phyloP scores from a whole-genome alignment of 1,140 invertebrate species.

The Diabrotica undecimpunctata region DNA sequence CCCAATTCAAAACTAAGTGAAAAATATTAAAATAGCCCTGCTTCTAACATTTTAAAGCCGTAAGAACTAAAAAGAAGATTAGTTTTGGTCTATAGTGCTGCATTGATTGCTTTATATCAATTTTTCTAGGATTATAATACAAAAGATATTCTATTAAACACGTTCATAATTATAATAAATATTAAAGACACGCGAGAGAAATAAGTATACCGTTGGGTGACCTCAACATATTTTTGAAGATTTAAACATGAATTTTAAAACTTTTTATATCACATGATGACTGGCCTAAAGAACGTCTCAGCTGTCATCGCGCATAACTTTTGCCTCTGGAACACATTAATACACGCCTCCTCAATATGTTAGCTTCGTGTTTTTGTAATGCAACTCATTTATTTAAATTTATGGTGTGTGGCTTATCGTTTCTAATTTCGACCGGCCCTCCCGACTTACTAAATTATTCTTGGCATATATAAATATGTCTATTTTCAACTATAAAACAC shows the following conservation, averaged over 20 bases:
- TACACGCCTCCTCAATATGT: slow-evolving; percentile 36
- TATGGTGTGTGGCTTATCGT: slow-evolving; percentile 34
- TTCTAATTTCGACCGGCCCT: slow-evolving; percentile 32
- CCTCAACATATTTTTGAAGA: neutral
- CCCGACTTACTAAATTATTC: slow-evolving; percentile 29
- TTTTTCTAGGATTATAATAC: too few relatives aligned
- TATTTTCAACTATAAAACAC: slow-evolving; percentile 25
- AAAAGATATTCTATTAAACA: too few relatives aligned
- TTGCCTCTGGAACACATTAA: slow-evolving; percentile 38
- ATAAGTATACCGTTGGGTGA: neutral
- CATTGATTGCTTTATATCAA: too few relatives aligned
- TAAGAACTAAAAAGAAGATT: too few relatives aligned
- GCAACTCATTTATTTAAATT: slow-evolving; percentile 37
- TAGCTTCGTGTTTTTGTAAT: slow-evolving; percentile 37
- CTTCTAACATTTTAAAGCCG: too few relatives aligned
- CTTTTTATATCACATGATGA: neutral
- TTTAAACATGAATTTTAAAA: too few relatives aligned
- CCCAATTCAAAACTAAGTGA: too few relatives aligned
- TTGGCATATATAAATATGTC: slow-evolving; percentile 29
- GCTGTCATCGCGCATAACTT: slow-evolving; percentile 36
- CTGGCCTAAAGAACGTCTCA: slow-evolving; percentile 23
- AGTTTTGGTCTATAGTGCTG: too few relatives aligned
- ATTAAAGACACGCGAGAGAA: neutral
- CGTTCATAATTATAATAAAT: too few relatives aligned
- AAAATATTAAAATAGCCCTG: too few relatives aligned